These are phyloP conservation scores for Melospiza melodia DNA, from an alignment of 2,113 vertebrate species.

Conservation along the genomic window DNA sequence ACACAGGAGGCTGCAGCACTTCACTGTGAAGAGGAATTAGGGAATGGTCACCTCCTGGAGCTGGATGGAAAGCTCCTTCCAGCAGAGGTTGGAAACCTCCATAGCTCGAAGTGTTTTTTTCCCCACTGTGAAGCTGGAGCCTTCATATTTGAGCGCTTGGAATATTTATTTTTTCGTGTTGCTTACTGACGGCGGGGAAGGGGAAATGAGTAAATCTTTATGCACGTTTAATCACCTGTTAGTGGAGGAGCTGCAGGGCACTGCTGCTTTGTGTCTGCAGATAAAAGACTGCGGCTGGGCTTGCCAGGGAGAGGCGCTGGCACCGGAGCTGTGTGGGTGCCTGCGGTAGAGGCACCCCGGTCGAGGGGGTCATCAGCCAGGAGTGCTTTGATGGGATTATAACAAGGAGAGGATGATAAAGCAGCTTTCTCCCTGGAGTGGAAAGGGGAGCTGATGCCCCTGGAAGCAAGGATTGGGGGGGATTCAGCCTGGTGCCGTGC, in stretches of 20 bases:
- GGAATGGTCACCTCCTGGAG: background rate
- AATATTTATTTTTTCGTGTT: slow-evolving; percentile 50
- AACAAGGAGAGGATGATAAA: background rate
- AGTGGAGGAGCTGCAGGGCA: slow-evolving; percentile 31
- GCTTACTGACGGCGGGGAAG: slow-evolving; percentile 26
- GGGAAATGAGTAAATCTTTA: slow-evolving; percentile 57
- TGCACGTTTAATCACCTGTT: slow-evolving; percentile 53
- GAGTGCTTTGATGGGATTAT: background rate
- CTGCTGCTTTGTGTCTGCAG: background rate
- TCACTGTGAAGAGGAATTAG: background rate
- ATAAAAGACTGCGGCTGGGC: background rate
- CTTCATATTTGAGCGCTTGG: background rate
- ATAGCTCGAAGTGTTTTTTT: background rate
- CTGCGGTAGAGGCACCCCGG: accelerated
- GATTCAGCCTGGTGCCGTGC: accelerated
- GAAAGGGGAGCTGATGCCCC: background rate
- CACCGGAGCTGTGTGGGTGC: background rate
- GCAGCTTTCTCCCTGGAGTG: background rate
- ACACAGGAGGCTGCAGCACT: accelerated
- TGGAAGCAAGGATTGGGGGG: background rate
- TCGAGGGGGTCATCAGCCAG: background rate
- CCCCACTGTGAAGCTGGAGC: background rate
- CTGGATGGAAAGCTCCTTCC: background rate
- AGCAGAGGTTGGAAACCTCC: background rate
- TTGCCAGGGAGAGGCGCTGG: background rate